Conservation (phyloP, 2,113 vertebrate genomes). For the Ptyas mucosa region DNA sequence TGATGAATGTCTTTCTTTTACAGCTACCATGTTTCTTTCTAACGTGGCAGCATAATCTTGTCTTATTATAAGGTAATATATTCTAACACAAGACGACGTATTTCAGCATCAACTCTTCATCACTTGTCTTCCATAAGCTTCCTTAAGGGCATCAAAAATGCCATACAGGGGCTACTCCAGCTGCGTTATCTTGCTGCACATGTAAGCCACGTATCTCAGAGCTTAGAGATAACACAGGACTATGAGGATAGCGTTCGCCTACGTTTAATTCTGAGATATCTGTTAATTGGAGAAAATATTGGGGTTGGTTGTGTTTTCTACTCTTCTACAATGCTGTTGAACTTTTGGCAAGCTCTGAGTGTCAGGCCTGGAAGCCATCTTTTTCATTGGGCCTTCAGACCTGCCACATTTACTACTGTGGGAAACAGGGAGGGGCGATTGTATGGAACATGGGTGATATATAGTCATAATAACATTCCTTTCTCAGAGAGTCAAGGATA, state of each 20-base stretch:
- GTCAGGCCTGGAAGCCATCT: no score
- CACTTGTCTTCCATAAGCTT: background rate
- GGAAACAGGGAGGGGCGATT: no score
- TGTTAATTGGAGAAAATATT: background rate
- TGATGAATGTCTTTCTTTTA: conserved; percentile 18
- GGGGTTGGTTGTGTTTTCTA: background rate
- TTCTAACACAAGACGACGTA: background rate
- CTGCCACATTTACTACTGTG: no score
- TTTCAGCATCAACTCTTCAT: background rate
- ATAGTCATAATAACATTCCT: no score
- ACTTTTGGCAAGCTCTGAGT: background rate
- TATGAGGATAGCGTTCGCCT: background rate
- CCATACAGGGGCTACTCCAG: background rate
- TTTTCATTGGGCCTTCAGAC: no score
- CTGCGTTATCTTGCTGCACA: background rate
- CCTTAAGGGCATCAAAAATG: background rate
- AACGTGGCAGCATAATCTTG: conserved; percentile 13
- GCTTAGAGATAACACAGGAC: background rate
- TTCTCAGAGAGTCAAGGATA: no score
- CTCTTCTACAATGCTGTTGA: background rate
- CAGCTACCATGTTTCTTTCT: conserved; percentile 23
- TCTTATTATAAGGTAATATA: conserved; percentile 21
- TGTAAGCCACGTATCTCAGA: background rate
- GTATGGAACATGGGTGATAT: no score
- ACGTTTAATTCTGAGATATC: background rate